Percentiles rank a stretch among this genome's conserved stretches.
Evolutionary conservation across 2,797 vertebrate species (phyloP).

Genomic region (Sternotherus odoratus): DNA sequence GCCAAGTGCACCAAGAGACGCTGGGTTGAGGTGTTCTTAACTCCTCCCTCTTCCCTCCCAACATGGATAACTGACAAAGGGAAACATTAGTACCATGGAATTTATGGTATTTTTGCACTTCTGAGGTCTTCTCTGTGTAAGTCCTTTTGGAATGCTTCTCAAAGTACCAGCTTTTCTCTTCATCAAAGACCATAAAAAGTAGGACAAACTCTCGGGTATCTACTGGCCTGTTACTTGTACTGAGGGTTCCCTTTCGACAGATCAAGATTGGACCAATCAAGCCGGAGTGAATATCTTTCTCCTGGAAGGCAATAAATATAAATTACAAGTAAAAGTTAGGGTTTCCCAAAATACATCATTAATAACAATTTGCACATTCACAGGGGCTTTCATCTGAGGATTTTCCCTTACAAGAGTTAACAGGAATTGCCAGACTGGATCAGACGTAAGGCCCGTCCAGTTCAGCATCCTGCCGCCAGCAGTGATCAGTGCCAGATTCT

Average conservation of each 20-base stretch:
- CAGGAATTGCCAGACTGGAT: background rate
- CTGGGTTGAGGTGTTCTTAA: background rate
- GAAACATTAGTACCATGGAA: slow-evolving; percentile 87
- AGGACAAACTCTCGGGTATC: slow-evolving; percentile 87
- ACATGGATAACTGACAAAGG: background rate
- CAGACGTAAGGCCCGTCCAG: background rate
- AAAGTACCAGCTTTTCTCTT: slow-evolving; percentile 96
- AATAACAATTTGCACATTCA: background rate
- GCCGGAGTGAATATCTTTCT: slow-evolving; percentile 93
- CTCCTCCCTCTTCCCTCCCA: background rate
- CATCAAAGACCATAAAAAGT: slow-evolving; percentile 96
- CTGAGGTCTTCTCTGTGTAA: slow-evolving; percentile 72
- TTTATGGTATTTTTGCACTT: slow-evolving; percentile 80
- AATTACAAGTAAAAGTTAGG: background rate
- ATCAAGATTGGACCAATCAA: slow-evolving; percentile 94
- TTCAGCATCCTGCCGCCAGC: background rate
- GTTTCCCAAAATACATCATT: background rate
- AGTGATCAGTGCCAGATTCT: background rate
- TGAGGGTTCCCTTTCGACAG: slow-evolving; percentile 87
- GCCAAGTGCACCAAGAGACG: background rate
- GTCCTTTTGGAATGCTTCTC: slow-evolving; percentile 78
- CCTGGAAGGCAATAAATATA: slow-evolving; percentile 80
- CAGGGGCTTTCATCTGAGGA: background rate
- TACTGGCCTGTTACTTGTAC: slow-evolving; percentile 25
- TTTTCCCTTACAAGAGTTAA: background rate